A percentile compares a stretch with the other conserved stretches of the same genome.
phyloP scores from a whole-genome alignment of 2,113 vertebrate genomes.

The Setophaga coronata region DNA sequence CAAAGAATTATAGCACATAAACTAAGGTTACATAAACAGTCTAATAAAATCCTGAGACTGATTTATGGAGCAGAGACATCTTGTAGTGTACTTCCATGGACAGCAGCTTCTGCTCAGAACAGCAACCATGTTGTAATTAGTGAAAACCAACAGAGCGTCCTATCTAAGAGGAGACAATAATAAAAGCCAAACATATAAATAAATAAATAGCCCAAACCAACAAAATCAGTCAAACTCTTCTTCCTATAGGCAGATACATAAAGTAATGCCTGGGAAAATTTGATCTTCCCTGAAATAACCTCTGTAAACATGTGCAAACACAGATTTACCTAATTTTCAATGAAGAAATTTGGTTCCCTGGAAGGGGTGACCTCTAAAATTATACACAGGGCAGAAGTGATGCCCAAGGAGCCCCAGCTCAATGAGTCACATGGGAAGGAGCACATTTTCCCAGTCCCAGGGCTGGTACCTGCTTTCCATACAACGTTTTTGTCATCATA shows the following conservation, averaged over 20 bases:
- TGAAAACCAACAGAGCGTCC: not conserved
- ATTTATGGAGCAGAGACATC: conserved; percentile 58
- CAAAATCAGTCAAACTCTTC: not conserved
- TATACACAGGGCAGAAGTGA: not conserved
- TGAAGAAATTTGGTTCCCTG: not conserved
- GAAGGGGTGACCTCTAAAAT: not conserved
- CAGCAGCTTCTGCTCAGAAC: not conserved
- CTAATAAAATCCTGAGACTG: conserved; percentile 67
- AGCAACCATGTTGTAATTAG: not conserved
- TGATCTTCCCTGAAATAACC: not conserved
- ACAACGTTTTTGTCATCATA: not conserved
- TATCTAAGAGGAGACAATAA: not conserved
- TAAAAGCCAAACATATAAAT: not conserved
- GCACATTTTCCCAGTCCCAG: not conserved
- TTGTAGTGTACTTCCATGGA: not conserved
- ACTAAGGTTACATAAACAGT: conserved; percentile 73
- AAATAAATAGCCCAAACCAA: not conserved
- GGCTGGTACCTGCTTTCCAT: not conserved
- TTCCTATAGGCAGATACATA: not conserved
- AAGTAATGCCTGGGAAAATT: not conserved
- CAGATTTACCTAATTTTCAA: not conserved
- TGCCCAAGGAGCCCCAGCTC: not conserved
- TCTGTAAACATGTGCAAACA: not conserved
- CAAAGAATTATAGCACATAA: conserved; percentile 72
- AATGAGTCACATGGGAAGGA: not conserved